phyloP scores from a whole-genome alignment of 1,140 invertebrate species.

The Tetragonula clypearis region DNA sequence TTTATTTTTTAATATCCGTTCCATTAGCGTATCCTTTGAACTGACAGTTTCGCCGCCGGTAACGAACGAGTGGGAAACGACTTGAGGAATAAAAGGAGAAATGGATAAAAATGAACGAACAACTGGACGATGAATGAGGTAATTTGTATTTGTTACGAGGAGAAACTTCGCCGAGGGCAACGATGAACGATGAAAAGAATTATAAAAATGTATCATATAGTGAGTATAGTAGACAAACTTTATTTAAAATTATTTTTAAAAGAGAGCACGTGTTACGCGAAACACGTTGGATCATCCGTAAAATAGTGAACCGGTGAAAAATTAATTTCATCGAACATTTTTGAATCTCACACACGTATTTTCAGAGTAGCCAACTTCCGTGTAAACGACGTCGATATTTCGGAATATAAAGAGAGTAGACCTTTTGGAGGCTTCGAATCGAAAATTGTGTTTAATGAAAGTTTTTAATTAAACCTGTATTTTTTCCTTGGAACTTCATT shows the following conservation, averaged over 20 bases:
- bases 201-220: too few relatives aligned
- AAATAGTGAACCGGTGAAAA: background rate
- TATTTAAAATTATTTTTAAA: background rate
- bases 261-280: background rate
- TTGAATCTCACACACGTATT: background rate
- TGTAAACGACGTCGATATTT: background rate
- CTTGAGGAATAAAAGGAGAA: background rate
- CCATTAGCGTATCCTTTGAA: slow-evolving; percentile 41
- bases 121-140: background rate
- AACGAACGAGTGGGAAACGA: background rate
- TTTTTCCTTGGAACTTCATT: background rate
- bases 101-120: slow-evolving; percentile 17
- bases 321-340: background rate
- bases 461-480: slow-evolving; percentile 34
- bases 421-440: background rate
- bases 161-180: background rate
- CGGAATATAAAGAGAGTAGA: background rate
- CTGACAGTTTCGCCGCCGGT: background rate
- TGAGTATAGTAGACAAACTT: too few relatives aligned
- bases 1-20: slow-evolving; percentile 71
- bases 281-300: background rate
- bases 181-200: background rate
- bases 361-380: background rate
- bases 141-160: background rate
- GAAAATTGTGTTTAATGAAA: slow-evolving; percentile 21